Base-by-base conservation (phyloP, 1,140 invertebrate species). In the Nasonia vitripennis region DNA sequence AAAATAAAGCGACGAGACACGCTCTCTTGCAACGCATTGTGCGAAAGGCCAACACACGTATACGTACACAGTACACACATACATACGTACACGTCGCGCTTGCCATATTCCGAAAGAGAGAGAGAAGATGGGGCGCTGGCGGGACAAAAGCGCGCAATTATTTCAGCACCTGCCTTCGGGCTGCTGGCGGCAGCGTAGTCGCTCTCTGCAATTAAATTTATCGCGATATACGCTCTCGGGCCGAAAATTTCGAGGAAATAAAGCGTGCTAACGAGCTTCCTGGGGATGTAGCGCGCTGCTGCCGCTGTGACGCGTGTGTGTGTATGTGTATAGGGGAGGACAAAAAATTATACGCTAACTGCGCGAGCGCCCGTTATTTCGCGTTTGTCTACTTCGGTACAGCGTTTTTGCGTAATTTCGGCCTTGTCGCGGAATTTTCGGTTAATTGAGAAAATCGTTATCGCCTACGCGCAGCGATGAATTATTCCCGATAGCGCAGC, bases 191-290 rank as follows among this genome's bases (percentile, higher is more conserved):
- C 51, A 37, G 34, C 34, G 41, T 17, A 31, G 55, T 62, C 55
- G 55, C 62, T 70, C 48, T 48, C 37, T n/a, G 86, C 86, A 87
- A 87, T 87, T 87, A 87, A 85, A 87, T 82, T 87, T 87, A 87
- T 87, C 86, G 84, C 86, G 86, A 87, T 87, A 45, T 37, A 55
- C 68, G 82, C 68, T 45, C 45, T 27, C 83, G 67, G 27, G 31
- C 85, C 80, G 75, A 86, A 86, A 86, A 71, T 86, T 86, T 81
- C 78, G 78, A 77, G 85, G 85, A 86, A 86, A 86, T 86, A 86
- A 86, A 82, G 73, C 85, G 68, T 82, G 41, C 85, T 86, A 86
- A 86, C 85, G 85, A 86, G 85, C 80, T 86, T 86, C 85, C 85
- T 82, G 62, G 23, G 62, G 48, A 79, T 78, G 34, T 79, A 79